Conservation (phyloP, 2,113 vertebrate genomes). For the Rhea americana region DNA sequence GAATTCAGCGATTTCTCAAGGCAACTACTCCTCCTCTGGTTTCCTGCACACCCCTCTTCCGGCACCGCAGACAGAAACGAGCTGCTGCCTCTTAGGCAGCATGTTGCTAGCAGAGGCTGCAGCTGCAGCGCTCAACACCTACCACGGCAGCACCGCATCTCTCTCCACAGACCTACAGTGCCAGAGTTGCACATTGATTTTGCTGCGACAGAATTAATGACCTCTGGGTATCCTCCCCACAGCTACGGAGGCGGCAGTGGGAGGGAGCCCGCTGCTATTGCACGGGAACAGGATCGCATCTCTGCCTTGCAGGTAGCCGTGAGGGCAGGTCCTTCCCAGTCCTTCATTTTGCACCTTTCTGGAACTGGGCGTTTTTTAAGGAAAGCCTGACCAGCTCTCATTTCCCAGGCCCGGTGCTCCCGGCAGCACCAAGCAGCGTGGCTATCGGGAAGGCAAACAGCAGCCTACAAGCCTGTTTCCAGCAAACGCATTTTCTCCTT, state of each 20-base stretch:
- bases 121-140: background rate
- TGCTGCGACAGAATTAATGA: background rate
- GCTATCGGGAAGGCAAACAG: background rate
- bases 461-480: background rate
- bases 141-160: background rate
- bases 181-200: background rate
- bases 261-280: background rate
- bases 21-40: background rate
- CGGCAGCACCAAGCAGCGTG: background rate
- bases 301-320: background rate
- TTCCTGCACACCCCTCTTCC: slow-evolving; percentile 1
- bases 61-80: background rate
- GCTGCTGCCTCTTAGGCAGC: background rate
- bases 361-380: background rate
- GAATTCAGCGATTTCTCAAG: background rate
- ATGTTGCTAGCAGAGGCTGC: background rate
- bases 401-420: background rate
- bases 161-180: background rate
- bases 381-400: background rate
- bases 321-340: background rate
- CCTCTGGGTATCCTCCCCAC: background rate
- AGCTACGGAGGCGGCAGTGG: background rate
- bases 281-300: background rate
- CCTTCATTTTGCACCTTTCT: background rate
- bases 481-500: background rate